phyloP scores from a whole-genome alignment of 2,113 vertebrate species.

The Oxyruncus cristatus region DNA sequence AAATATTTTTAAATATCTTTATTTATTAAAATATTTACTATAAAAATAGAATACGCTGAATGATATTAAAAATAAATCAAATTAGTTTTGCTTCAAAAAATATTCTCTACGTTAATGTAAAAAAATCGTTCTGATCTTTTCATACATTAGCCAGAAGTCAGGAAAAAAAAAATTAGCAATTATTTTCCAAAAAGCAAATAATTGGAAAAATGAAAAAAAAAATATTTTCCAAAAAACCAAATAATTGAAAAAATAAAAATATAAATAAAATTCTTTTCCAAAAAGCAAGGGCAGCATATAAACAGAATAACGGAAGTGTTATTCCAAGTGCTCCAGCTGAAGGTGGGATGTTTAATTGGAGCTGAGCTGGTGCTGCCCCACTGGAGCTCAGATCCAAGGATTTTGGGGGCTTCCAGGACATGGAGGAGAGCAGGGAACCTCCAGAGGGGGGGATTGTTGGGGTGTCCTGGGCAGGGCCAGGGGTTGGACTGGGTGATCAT shows the following conservation, averaged over 20 bases:
- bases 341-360: neutral
- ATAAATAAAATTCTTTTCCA: neutral
- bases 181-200: neutral
- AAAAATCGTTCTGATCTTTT: neutral
- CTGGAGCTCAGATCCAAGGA: neutral
- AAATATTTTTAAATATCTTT: no score
- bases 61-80: neutral
- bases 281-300: neutral
- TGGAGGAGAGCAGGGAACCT: neutral
- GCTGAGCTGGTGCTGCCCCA: neutral
- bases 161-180: neutral
- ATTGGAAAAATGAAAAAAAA: neutral
- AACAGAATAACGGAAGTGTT: neutral
- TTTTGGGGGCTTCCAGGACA: neutral
- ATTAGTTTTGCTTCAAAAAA: neutral
- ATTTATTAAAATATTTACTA: no score
- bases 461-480: neutral
- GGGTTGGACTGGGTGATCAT: neutral
- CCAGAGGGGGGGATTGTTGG: neutral
- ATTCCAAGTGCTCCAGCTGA: neutral
- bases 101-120: neutral
- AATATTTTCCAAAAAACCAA: no score
- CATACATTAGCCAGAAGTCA: neutral
- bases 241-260: no score
- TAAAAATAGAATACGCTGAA: no score